Conservation (phyloP, 2,797 vertebrate species). For the Sphaeramia orbicularis region DNA sequence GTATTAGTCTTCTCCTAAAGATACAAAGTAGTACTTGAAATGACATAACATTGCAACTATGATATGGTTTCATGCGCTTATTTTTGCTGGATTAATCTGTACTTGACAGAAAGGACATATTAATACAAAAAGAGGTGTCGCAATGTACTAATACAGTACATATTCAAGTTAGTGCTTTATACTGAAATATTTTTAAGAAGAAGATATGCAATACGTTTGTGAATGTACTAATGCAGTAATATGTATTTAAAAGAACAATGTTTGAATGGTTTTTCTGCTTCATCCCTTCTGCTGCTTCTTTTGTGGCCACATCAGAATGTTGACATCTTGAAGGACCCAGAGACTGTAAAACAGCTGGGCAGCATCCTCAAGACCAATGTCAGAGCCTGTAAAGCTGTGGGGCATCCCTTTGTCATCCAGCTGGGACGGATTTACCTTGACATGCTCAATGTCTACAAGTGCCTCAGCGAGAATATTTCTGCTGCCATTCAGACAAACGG, state of each 20-base stretch:
- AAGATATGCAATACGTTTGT: too few species aligned
- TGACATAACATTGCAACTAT: too few species aligned
- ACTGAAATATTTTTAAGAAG: too few species aligned
- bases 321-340: slow-evolving; percentile 98
- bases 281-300: neutral
- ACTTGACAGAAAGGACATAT: too few species aligned
- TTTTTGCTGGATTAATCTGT: too few species aligned
- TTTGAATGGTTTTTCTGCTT: neutral
- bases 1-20: too few species aligned
- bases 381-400: slow-evolving; percentile 97
- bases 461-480: slow-evolving; percentile 99
- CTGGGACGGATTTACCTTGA: slow-evolving; percentile 98
- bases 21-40: too few species aligned
- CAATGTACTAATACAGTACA: too few species aligned
- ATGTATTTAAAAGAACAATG: neutral
- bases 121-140: too few species aligned
- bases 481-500: slow-evolving; percentile 98
- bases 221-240: neutral
- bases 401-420: slow-evolving; percentile 98
- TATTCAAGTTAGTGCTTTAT: too few species aligned
- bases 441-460: slow-evolving; percentile 99
- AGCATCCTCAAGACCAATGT: slow-evolving; percentile 99
- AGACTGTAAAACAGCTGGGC: slow-evolving; percentile 98
- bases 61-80: too few species aligned
- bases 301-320: slow-evolving; percentile 87